A percentile compares a stretch with the other conserved stretches of the same genome.
Evolutionary conservation across 2,113 vertebrate genomes (phyloP).

Genomic region (Sarotherodon lohbergeri): DNA sequence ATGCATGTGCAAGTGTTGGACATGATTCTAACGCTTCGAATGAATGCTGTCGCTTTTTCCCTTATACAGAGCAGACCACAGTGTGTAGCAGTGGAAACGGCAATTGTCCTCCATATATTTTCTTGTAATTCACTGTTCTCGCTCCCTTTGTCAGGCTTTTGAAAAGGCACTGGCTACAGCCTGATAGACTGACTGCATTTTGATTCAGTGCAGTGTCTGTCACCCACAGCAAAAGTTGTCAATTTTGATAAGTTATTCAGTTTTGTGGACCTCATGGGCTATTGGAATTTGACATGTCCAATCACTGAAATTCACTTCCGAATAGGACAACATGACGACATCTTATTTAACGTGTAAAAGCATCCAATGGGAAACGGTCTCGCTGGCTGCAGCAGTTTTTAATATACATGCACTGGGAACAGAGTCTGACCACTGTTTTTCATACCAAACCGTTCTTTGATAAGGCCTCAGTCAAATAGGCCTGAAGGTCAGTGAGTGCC

Average conservation of each 20-base stretch:
- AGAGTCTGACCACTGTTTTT: not conserved
- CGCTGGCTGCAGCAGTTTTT: not conserved
- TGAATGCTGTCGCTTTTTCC: not conserved
- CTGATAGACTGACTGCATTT: not conserved
- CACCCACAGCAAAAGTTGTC: not conserved
- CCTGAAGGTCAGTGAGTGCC: not conserved
- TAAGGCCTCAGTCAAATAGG: not conserved
- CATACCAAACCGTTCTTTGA: not conserved
- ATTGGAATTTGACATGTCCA: not conserved
- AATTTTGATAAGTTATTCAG: not conserved
- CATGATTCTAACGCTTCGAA: not conserved
- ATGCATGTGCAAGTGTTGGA: not conserved
- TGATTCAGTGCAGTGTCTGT: not conserved
- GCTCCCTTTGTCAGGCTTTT: not conserved
- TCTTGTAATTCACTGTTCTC: not conserved
- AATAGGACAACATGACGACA: not conserved
- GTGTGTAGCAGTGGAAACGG: not conserved
- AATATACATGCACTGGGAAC: not conserved
- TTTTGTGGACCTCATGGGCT: not conserved
- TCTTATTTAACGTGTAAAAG: not conserved
- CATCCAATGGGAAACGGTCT: not conserved
- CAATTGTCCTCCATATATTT: not conserved
- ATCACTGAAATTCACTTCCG: not conserved
- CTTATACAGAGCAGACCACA: not conserved
- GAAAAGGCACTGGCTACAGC: not conserved